Evolutionary conservation across 1,140 invertebrate genomes (phyloP).

Genomic region (Bombus fervidus): DNA sequence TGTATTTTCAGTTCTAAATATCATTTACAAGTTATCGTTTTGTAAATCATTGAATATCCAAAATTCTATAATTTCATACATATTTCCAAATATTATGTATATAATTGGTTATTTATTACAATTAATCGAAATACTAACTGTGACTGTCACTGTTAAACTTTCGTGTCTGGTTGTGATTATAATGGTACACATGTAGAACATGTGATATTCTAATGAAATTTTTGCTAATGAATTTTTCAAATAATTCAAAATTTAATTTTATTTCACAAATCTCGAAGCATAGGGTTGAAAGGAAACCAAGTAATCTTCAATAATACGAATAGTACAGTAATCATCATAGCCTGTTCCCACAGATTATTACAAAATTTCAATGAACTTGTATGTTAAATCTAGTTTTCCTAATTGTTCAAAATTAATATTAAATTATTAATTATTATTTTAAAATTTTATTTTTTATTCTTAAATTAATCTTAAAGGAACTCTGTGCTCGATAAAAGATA

Average conservation of each 20-base stretch:
- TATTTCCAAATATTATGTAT: too few species aligned
- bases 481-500: background rate
- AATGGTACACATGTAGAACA: background rate
- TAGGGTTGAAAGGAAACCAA: too few species aligned
- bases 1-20: background rate
- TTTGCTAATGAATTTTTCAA: background rate
- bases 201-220: background rate
- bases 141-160: too few species aligned
- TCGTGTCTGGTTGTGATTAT: too few species aligned
- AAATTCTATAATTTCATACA: too few species aligned
- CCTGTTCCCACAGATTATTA: background rate
- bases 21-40: background rate
- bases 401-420: background rate
- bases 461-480: background rate
- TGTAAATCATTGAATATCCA: too few species aligned
- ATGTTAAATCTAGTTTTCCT: background rate
- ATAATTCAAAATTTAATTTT: background rate
- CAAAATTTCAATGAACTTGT: background rate
- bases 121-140: too few species aligned
- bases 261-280: too few species aligned
- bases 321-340: accelerated
- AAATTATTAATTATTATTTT: too few species aligned
- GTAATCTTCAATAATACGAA: background rate
- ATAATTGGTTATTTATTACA: too few species aligned
- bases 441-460: too few species aligned